Evolutionary conservation across 1,140 invertebrate species (phyloP), one percentile per base, ranked within the genome.

Genomic region (Zaprionus inermis): DNA sequence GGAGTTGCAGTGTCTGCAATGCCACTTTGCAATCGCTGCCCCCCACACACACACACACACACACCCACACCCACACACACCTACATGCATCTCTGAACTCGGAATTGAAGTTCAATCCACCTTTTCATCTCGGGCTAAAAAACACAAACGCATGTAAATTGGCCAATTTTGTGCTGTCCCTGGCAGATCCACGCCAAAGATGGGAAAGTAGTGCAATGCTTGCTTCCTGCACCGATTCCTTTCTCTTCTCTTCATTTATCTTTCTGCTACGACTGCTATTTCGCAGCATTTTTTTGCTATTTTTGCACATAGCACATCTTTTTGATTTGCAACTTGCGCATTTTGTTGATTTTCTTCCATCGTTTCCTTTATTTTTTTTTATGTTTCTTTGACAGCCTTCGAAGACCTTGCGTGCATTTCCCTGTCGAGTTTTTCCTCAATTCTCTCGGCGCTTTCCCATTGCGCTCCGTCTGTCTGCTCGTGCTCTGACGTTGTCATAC

Each of bases 141-240:
- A 72, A 79, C 81, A 79, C 72, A 85, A 85, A 81, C 82, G 82
- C 78, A 85, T 85, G 82, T 85, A 85, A 85, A 85, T 85, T 85
- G 82, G 82, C 82, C 82, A 85, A 85, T 85, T 85, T 85, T 46
- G 72, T 71, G 72, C 63, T 65, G 71, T 63, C 75, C 36, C 51
- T 65, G 58, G 51, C 69, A 67, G 69, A 54, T 52, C 73, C n/a
- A n/a, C n/a, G n/a, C n/a, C n/a, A n/a, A n/a, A 20, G 56, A 32
- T 32, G 30, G 30, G 30, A 32, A 32, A 66, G 24, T 49, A 58
- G 14, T 77, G 71, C 73, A 77, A 83, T 79, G 70, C 74, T 63
- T 49, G 72, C 66, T 69, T 63, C 24, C 64, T 59, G 46, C 34
- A 52, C 56, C 54, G 80, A 84, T 81, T 84, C 69, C 81, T 70